Percentiles rank a stretch among this genome's conserved stretches.
Evolutionary conservation across 2,113 vertebrate species (phyloP).

Genomic region (Mystacornis crossleyi): DNA sequence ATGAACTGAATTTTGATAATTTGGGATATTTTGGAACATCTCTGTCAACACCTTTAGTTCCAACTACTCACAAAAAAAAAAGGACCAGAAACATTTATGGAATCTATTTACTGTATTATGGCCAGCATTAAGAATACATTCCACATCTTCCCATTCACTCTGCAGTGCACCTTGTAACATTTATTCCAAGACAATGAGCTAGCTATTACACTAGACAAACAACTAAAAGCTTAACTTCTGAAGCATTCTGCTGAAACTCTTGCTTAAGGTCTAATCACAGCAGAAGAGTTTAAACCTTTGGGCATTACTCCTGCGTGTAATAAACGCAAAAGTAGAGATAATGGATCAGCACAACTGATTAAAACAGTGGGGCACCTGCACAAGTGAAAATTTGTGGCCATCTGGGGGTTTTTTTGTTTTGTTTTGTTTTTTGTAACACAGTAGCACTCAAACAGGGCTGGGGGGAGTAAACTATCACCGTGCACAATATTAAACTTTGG

Average conservation of each 20-base stretch:
- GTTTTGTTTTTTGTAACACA: neutral
- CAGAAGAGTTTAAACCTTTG: neutral
- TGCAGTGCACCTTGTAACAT: neutral
- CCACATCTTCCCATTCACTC: neutral
- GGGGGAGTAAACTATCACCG: neutral
- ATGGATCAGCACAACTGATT: neutral
- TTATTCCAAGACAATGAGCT: neutral
- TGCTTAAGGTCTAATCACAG: neutral
- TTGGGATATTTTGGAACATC: neutral
- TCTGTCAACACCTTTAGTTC: neutral
- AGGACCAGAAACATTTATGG: neutral
- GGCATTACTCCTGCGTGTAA: neutral
- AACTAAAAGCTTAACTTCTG: neutral
- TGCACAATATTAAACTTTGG: neutral
- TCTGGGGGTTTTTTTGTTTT: too few relatives aligned
- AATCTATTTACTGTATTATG: neutral
- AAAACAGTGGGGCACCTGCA: neutral
- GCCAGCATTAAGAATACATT: neutral
- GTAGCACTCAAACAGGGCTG: neutral
- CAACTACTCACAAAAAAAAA: neutral
- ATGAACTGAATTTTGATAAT: neutral
- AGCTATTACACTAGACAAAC: neutral
- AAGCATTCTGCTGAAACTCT: neutral
- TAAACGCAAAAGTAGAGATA: neutral
- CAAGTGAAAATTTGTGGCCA: neutral